Conservation (phyloP, 2,797 vertebrate genomes). For the Nannoperca australis region DNA sequence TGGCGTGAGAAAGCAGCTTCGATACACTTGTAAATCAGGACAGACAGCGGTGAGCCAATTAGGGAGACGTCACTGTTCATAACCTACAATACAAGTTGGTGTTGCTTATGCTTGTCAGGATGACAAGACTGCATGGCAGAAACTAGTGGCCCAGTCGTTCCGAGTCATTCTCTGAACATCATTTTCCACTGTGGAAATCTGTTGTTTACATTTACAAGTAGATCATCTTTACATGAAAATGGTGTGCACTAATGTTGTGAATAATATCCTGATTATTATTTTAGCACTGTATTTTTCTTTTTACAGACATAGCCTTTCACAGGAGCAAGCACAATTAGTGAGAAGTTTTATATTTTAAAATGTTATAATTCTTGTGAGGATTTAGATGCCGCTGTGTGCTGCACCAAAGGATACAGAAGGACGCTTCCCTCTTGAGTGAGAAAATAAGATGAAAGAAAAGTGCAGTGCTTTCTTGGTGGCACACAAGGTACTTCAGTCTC, state of each 20-base stretch:
- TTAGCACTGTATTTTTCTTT: not conserved
- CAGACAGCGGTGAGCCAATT: slow-evolving; percentile 65
- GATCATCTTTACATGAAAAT: slow-evolving; percentile 13
- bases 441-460: slow-evolving; percentile 76
- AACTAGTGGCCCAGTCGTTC: slow-evolving; percentile 31
- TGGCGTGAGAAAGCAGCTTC: slow-evolving; percentile 57
- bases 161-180: slow-evolving; percentile 7
- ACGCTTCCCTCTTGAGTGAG: slow-evolving; percentile 50
- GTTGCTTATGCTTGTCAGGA: slow-evolving; percentile 50
- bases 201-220: slow-evolving; percentile 21
- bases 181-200: slow-evolving; percentile 10
- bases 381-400: slow-evolving; percentile 64
- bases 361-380: slow-evolving; percentile 52
- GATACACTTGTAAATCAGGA: slow-evolving; percentile 71
- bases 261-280: slow-evolving; percentile 12
- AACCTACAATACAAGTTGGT: slow-evolving; percentile 50
- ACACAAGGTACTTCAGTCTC: slow-evolving; percentile 75
- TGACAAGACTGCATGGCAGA: slow-evolving; percentile 31
- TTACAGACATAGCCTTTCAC: not conserved
- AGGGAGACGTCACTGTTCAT: slow-evolving; percentile 62
- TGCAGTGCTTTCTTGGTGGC: slow-evolving; percentile 53
- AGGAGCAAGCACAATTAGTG: not conserved
- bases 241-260: slow-evolving; percentile 8
- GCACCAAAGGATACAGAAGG: slow-evolving; percentile 52
- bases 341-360: slow-evolving; percentile 34